Evolutionary conservation across 2,797 vertebrate genomes (phyloP).

Genomic region (Pitangus sulphuratus): DNA sequence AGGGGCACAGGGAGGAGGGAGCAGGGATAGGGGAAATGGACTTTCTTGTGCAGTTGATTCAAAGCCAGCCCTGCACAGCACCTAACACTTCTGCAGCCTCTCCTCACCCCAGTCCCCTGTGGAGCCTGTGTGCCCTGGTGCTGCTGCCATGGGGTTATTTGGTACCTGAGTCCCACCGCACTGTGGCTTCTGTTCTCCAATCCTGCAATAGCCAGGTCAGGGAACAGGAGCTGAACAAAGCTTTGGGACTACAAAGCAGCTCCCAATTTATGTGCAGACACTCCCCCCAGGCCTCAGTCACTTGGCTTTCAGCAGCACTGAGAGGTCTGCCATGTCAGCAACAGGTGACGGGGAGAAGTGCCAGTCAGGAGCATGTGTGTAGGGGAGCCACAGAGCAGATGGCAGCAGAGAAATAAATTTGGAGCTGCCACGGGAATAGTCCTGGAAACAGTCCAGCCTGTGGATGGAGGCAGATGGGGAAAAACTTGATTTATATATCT

Average conservation of each 20-base stretch:
- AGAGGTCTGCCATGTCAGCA: conserved; percentile 55
- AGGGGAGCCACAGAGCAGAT: conserved; percentile 64
- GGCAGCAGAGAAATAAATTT: conserved; percentile 66
- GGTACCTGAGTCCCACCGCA: not conserved
- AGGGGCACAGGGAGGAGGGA: not conserved
- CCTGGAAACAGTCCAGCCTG: conserved; percentile 44
- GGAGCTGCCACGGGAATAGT: conserved; percentile 65
- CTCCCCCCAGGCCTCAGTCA: not conserved
- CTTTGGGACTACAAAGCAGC: not conserved
- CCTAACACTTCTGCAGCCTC: not conserved
- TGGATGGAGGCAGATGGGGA: not conserved
- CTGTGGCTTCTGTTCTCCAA: not conserved
- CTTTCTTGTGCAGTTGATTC: not conserved
- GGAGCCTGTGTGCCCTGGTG: not conserved
- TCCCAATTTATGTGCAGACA: not conserved
- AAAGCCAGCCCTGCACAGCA: not conserved
- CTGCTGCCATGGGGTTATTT: not conserved
- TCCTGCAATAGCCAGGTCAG: not conserved
- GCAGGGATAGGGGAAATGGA: not conserved
- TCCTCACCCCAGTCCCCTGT: not conserved
- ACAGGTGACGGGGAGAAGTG: conserved; percentile 68
- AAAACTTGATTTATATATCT: not conserved
- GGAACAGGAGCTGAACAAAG: not conserved
- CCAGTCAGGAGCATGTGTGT: conserved; percentile 30
- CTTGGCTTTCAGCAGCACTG: conserved; percentile 39